Conservation (phyloP, 2,888 invertebrate genomes). For the Plebejus melissa region DNA sequence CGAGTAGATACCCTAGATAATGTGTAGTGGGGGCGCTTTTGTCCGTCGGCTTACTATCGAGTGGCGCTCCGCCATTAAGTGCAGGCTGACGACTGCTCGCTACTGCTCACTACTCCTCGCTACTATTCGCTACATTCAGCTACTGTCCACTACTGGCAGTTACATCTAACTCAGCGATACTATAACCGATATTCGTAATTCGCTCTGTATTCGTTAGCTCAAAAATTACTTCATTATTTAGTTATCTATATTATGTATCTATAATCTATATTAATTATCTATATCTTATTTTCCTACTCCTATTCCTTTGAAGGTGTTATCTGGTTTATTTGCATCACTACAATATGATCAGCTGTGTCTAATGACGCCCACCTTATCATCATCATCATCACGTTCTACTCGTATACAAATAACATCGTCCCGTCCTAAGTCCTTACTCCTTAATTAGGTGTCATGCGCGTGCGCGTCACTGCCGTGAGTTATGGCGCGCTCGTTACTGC, state of each 20-base stretch:
- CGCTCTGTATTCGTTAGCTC: neutral
- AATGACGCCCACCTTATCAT: constrained; percentile 23
- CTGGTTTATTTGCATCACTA: too few relatives aligned
- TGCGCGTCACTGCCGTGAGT: neutral
- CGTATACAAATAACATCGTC: neutral
- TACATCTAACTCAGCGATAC: neutral
- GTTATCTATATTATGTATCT: too few relatives aligned
- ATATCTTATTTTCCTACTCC: too few relatives aligned
- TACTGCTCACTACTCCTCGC: neutral
- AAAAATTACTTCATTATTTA: neutral
- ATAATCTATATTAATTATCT: too few relatives aligned
- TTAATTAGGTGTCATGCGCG: constrained; percentile 11
- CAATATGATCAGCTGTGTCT: too few relatives aligned
- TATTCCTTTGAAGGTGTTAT: too few relatives aligned
- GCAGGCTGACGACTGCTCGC: constrained; percentile 41
- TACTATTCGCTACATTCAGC: neutral
- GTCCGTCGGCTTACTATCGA: constrained; percentile 54
- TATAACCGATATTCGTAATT: neutral
- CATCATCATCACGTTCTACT: neutral
- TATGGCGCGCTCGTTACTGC: neutral
- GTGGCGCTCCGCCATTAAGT: constrained; percentile 56
- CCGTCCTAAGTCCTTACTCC: neutral
- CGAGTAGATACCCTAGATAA: constrained; percentile 34
- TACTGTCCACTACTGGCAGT: neutral
- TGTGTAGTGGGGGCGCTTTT: constrained; percentile 49